Conservation (phyloP, 2,797 vertebrate genomes). For the Epinephelus malabaricus region DNA sequence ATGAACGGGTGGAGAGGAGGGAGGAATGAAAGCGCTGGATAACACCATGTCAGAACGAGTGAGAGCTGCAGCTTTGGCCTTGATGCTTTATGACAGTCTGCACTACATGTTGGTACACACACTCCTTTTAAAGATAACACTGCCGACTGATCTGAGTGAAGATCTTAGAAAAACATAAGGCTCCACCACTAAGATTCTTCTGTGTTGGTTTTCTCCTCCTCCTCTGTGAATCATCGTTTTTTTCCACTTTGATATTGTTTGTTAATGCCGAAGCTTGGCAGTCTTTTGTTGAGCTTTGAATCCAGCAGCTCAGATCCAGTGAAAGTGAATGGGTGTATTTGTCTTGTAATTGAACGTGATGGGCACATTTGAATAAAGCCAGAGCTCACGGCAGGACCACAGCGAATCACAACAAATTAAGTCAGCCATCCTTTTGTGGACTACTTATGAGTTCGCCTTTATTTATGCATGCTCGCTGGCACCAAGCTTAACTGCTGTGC, state of each 20-base stretch:
- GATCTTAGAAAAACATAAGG: constrained; percentile 48
- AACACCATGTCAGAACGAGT: constrained; percentile 57
- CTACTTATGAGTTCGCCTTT: constrained; percentile 84
- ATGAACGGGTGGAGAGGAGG: constrained; percentile 51
- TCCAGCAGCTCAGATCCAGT: constrained; percentile 28
- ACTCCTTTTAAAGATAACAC: constrained; percentile 54
- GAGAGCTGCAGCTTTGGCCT: constrained; percentile 53
- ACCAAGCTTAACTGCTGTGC: constrained; percentile 67
- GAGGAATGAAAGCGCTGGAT: constrained; percentile 56
- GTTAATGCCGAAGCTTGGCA: constrained; percentile 19
- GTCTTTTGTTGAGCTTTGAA: constrained; percentile 51
- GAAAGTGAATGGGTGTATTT: constrained; percentile 70
- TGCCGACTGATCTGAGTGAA: constrained; percentile 44
- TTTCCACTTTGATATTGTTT: constrained; percentile 52
- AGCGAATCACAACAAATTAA: constrained; percentile 83
- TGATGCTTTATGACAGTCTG: constrained; percentile 61
- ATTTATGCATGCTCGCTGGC: constrained; percentile 79
- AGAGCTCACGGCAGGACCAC: constrained; percentile 77
- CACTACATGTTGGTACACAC: constrained; percentile 48
- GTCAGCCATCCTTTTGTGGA: constrained; percentile 77
- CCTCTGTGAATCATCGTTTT: constrained; percentile 35
- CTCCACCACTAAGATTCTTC: constrained; percentile 11
- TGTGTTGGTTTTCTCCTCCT: constrained; percentile 48
- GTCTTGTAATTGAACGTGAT: constrained; percentile 87
- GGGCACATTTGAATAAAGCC: constrained; percentile 84